Evolutionary conservation across 2,797 vertebrate genomes (phyloP), one percentile per base, ranked within the genome.

Genomic region (Lateolabrax maculatus): DNA sequence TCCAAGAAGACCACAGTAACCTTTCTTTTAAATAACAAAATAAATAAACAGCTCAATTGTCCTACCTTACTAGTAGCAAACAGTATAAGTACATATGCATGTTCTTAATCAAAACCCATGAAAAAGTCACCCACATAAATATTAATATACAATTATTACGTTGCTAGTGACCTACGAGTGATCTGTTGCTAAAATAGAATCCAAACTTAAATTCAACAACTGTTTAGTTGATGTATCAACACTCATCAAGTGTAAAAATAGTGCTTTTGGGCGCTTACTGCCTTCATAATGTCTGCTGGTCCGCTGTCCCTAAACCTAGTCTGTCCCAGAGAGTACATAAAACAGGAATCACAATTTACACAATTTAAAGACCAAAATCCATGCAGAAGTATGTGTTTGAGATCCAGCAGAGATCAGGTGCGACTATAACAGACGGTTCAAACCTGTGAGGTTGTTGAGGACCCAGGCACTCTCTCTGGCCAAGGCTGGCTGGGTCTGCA

Each of bases 381-480:
- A 15, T 15, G 44, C 43, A 61, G 39, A 25, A 27, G 9, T 31
- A n/a, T 27, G 25, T 73, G 23, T 27, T 46, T 65, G 3, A n/a
- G 19, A 37, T 23, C 56, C 18, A 46, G 18, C 46, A 16, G 52
- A 55, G 23, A 46, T 61, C 3, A 21, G 15, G 21, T 34, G 55
- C 0, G 27, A 43, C 21, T 19, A 9, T 9, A 41, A 43, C 23
- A 21, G 49, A 31, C 3, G 11, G 27, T 36, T 36, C 53, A 7
- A 81, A 98, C 98, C 97, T 15, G 98, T 99, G 77, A 99, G 96
- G 91, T 99, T 99, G 92, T 98, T 98, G 75, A 99, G 96, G 63
- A 97, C 95, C 98, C 98, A 99, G 44, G 96, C 91, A 5, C 96
- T 91, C 87, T 99, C 98, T 72, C 95, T 96, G 11, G 94, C 77